These are phyloP conservation scores for Neoscelio sp. DNA, from an alignment of 2,888 invertebrate species.

Conservation along the genomic window DNA sequence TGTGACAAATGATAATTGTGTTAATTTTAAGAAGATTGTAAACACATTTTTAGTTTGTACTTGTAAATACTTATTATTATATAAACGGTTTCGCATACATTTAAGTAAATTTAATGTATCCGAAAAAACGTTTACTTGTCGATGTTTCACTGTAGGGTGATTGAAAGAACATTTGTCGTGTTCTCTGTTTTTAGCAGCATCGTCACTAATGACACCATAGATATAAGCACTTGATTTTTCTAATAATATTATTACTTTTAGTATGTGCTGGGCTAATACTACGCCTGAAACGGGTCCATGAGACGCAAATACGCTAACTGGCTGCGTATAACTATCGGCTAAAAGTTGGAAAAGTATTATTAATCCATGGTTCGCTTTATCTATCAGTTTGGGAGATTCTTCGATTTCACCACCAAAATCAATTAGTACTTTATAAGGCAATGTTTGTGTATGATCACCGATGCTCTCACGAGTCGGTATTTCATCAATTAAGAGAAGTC, in stretches of 20 bases:
- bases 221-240: slow-evolving; percentile 57
- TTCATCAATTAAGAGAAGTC: slow-evolving; percentile 13
- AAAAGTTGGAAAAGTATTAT: slow-evolving; percentile 67
- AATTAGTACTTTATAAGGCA: slow-evolving; percentile 88
- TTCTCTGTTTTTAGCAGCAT: no score
- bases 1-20: no score
- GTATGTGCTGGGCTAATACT: slow-evolving; percentile 40
- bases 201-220: slow-evolving; percentile 67
- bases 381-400: slow-evolving; percentile 5
- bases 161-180: no score
- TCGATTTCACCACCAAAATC: slow-evolving; percentile 80
- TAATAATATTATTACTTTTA: no score
- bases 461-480: slow-evolving; percentile 83
- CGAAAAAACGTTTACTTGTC: no score
- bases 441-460: slow-evolving; percentile 94
- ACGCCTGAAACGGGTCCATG: slow-evolving; percentile 55
- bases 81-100: no score
- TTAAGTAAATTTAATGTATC: no score
- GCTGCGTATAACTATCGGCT: slow-evolving; percentile 63
- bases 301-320: slow-evolving; percentile 68
- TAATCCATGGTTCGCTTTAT: slow-evolving; percentile 63
- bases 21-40: no score
- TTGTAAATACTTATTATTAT: no score
- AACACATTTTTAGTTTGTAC: no score
- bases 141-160: no score